Conservation (phyloP, 2,888 invertebrate species). For the Catocala fraxini region DNA sequence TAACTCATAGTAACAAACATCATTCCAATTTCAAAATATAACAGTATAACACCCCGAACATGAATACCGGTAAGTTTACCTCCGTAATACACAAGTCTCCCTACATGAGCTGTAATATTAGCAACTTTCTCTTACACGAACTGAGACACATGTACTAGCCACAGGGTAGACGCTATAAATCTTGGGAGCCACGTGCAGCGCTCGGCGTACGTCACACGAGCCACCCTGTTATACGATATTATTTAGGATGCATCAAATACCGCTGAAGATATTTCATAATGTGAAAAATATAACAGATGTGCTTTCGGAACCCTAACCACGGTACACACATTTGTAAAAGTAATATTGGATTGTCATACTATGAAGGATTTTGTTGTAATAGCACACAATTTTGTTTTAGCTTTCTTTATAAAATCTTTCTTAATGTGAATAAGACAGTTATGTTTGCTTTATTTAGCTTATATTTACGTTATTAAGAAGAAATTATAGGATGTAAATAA, state of each 20-base stretch:
- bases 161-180: conserved; percentile 49
- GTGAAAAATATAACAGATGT: conserved; percentile 20
- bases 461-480: too few species aligned
- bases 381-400: too few species aligned
- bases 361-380: background rate
- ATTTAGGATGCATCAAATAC: conserved; percentile 43
- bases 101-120: conserved; percentile 41
- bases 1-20: too few species aligned
- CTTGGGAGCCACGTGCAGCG: conserved; percentile 44
- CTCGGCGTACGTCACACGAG: conserved; percentile 31
- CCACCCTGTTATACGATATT: conserved; percentile 35
- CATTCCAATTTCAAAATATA: background rate
- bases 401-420: too few species aligned
- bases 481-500: too few species aligned
- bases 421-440: too few species aligned
- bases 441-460: too few species aligned
- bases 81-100: conserved; percentile 4
- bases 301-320: background rate
- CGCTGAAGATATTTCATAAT: conserved; percentile 17
- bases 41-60: background rate
- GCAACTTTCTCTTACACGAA: conserved; percentile 45
- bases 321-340: background rate
- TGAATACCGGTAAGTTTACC: conserved; percentile 6
- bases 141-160: conserved; percentile 44
- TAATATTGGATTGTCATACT: background rate